A percentile compares a stretch with the other conserved stretches of the same genome.
Evolutionary conservation across 35 echinoderm and acorn worm species (phyloP).

Genomic region (Acanthaster planci): DNA sequence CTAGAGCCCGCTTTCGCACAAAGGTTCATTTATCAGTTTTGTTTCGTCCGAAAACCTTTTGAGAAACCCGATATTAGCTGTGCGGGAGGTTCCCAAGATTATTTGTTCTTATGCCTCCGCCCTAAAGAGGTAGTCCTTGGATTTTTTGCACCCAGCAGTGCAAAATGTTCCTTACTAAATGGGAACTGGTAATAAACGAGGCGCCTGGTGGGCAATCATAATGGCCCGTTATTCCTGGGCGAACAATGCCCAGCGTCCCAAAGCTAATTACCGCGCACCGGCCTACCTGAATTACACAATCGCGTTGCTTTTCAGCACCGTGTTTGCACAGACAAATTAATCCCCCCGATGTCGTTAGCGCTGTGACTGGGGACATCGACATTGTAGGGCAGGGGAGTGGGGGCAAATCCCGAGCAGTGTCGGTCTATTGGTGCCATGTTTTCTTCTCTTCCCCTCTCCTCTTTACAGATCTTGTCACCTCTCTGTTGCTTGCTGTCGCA

Average conservation of each 20-base stretch:
- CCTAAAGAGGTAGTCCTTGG: neutral
- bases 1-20: neutral
- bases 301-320: neutral
- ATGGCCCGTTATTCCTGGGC: slow-evolving; percentile 17
- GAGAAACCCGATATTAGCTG: neutral
- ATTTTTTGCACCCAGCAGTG: neutral
- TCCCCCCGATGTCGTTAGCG: slow-evolving; percentile 12
- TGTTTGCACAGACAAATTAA: slow-evolving; percentile 21
- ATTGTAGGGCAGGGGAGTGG: neutral
- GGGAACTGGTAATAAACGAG: slow-evolving; percentile 6
- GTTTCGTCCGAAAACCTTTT: neutral
- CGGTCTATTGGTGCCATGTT: too few species aligned
- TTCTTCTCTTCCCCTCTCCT: neutral
- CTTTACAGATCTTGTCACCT: slow-evolving; percentile 22
- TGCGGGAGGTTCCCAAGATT: neutral
- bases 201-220: neutral
- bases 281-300: slow-evolving; percentile 7
- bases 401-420: neutral
- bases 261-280: slow-evolving; percentile 1
- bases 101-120: too few species aligned
- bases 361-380: neutral
- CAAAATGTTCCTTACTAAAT: slow-evolving; percentile 2
- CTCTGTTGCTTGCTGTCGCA: neutral
- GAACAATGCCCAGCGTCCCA: slow-evolving; percentile 16
- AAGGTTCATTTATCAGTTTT: slow-evolving; percentile 2